Conservation (phyloP, 1,140 invertebrate genomes). For the Xylocopa sonorina region DNA sequence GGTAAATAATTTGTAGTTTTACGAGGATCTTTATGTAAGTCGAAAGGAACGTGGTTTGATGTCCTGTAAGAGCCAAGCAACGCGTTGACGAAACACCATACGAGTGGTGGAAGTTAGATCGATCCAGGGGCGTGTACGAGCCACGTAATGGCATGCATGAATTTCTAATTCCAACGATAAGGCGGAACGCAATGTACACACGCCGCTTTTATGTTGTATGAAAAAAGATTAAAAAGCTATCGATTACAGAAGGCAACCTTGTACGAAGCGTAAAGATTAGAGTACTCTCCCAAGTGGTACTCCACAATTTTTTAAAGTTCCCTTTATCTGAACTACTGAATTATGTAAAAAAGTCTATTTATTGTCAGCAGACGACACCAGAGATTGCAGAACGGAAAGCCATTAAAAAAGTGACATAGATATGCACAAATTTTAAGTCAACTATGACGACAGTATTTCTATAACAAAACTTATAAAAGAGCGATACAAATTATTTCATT, state of each 20-base stretch:
- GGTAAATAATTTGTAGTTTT: not conserved
- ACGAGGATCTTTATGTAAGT: not conserved
- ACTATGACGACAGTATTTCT: too few relatives aligned
- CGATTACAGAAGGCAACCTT: not conserved
- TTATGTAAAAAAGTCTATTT: not conserved
- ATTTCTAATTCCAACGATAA: constrained; percentile 1
- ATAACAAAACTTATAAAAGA: too few relatives aligned
- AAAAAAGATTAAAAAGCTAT: too few relatives aligned
- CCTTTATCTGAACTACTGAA: too few relatives aligned
- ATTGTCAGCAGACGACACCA: not conserved
- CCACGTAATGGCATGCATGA: not conserved
- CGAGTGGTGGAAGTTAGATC: not conserved
- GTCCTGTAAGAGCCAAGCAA: not conserved
- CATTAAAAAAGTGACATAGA: too few relatives aligned
- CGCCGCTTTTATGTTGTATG: not conserved
- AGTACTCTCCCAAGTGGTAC: not conserved
- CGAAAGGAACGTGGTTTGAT: constrained; percentile 17
- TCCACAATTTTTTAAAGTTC: not conserved
- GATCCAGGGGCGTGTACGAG: constrained; percentile 14
- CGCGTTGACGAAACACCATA: not conserved
- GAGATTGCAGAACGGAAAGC: too few relatives aligned
- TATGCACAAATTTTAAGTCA: too few relatives aligned
- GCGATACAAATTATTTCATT: too few relatives aligned
- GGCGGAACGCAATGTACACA: not conserved
- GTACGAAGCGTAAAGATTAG: not conserved